A percentile compares a stretch with the other conserved stretches of the same genome.
phyloP scores from a whole-genome alignment of 2,888 invertebrate genomes.

The Synanthedon formicaeformis region DNA sequence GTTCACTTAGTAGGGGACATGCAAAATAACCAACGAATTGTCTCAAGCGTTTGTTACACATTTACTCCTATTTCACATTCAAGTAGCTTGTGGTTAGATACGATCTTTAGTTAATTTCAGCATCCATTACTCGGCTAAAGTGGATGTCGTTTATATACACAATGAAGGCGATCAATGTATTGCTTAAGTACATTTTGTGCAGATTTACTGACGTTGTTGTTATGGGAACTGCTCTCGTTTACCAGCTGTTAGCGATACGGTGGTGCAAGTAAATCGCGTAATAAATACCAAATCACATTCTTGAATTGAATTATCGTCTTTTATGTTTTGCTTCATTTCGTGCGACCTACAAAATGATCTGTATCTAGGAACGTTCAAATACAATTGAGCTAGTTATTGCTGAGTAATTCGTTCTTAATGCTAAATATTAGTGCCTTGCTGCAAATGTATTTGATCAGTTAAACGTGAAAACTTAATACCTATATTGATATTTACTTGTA shows the following conservation, averaged over 20 bases:
- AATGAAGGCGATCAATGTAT: not conserved
- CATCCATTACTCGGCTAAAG: not conserved
- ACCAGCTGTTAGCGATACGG: constrained; percentile 41
- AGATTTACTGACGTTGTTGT: constrained; percentile 6
- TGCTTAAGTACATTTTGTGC: not conserved
- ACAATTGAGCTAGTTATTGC: no score
- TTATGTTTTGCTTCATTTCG: constrained; percentile 17
- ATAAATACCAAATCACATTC: constrained; percentile 57
- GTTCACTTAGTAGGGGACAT: not conserved
- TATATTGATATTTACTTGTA: no score
- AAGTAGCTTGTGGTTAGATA: not conserved
- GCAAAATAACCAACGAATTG: constrained; percentile 12
- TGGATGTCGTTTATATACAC: not conserved
- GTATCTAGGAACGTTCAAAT: no score
- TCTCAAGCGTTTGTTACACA: constrained; percentile 2
- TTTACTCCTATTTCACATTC: not conserved
- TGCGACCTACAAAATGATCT: not conserved
- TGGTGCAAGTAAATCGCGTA: constrained; percentile 39
- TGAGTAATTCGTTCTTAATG: no score
- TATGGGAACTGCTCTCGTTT: constrained; percentile 32
- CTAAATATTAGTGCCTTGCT: not conserved
- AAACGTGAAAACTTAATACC: no score
- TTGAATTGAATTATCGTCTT: constrained; percentile 39
- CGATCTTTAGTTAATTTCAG: not conserved
- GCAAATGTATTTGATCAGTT: not conserved